These are phyloP conservation scores for Hoplostethus atlanticus DNA, from an alignment of 2,797 vertebrate genomes.

Conservation along the genomic window DNA sequence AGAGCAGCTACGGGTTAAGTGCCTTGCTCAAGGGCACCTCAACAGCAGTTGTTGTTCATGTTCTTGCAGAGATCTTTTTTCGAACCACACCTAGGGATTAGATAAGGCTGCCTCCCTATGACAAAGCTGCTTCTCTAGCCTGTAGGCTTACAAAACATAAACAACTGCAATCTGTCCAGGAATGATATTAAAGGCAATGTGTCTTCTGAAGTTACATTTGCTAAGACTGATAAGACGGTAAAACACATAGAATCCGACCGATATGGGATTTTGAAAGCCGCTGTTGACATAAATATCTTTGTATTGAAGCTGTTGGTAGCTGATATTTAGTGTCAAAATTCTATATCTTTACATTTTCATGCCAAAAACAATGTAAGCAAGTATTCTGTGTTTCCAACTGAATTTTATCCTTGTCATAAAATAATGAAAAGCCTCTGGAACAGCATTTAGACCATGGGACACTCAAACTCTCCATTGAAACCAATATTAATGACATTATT, in stretches of 20 bases:
- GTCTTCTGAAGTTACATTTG: constrained; percentile 1
- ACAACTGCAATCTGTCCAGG: constrained; percentile 2
- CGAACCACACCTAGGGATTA: constrained; percentile 19
- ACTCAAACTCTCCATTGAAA: background rate
- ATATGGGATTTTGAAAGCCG: background rate
- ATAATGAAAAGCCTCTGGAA: constrained; percentile 3
- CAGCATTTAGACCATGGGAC: no score
- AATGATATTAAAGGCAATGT: constrained; percentile 6
- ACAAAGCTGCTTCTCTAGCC: background rate
- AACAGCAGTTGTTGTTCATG: constrained; percentile 14
- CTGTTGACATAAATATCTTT: background rate
- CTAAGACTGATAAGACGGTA: constrained; percentile 4
- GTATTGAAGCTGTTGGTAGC: background rate
- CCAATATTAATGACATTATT: background rate
- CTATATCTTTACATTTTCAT: constrained; percentile 8
- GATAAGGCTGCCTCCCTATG: constrained; percentile 34
- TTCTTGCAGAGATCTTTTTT: constrained; percentile 28
- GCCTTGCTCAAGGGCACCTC: background rate
- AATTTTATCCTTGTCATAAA: no score
- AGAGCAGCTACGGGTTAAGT: constrained; percentile 7
- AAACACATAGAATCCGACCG: background rate
- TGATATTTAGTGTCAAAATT: constrained; percentile 7
- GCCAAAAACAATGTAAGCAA: constrained; percentile 5
- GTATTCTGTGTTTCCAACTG: background rate
- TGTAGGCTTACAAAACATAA: background rate